These are phyloP conservation scores for Temnothorax curvispinosus DNA, from an alignment of 1,140 invertebrate species.

Conservation along the genomic window DNA sequence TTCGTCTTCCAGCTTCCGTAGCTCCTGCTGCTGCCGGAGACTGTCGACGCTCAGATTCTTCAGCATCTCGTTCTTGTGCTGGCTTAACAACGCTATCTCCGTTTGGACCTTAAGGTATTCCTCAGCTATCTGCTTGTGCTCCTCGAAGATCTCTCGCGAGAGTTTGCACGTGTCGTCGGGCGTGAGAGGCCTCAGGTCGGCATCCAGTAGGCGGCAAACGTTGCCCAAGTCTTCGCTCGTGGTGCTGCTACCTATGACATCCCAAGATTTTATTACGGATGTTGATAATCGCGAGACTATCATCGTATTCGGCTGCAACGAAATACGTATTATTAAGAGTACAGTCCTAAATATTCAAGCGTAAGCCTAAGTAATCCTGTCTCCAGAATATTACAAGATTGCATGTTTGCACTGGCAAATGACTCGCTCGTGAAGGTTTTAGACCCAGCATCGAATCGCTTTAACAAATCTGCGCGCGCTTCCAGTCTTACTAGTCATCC, in stretches of 20 bases:
- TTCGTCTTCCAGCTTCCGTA: conserved; percentile 89
- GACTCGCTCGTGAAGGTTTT: background rate
- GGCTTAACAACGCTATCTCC: conserved; percentile 90
- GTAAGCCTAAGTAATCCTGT: background rate
- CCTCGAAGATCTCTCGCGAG: conserved; percentile 93
- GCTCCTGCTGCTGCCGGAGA: conserved; percentile 87
- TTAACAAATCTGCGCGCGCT: background rate
- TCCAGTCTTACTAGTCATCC: background rate
- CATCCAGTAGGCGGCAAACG: conserved; percentile 91
- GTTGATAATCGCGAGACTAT: background rate
- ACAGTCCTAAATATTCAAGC: background rate
- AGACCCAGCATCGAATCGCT: background rate
- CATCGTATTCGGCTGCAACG: background rate
- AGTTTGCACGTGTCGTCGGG: conserved; percentile 92
- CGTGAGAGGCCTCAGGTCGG: conserved; percentile 91
- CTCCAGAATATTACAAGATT: background rate
- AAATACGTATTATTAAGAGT: background rate
- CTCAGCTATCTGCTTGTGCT: conserved; percentile 92
- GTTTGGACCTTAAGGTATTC: conserved; percentile 92
- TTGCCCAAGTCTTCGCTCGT: conserved; percentile 88
- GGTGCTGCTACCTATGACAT: conserved; percentile 75
- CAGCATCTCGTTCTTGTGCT: conserved; percentile 89
- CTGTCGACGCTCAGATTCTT: conserved; percentile 89
- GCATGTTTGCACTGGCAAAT: background rate
- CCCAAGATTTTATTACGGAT: conserved; percentile 5